Percentiles rank a stretch among this genome's conserved stretches.
phyloP scores from a whole-genome alignment of 2,113 vertebrate genomes.

The Dicrurus megarhynchus region DNA sequence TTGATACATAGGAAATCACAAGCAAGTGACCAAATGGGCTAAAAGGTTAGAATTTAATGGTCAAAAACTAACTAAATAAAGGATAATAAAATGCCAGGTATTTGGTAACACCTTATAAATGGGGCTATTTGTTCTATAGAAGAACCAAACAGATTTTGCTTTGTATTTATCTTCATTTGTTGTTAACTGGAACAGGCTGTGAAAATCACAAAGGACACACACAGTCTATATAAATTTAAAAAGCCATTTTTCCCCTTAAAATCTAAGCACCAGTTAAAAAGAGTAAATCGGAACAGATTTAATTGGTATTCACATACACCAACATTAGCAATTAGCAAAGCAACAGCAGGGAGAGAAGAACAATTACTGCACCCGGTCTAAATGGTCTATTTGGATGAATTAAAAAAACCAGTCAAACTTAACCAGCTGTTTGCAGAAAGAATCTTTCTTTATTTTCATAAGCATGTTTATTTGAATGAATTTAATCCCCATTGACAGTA shows the following conservation, averaged over 20 bases:
- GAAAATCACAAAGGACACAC: slow-evolving; percentile 63
- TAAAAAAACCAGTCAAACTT: neutral
- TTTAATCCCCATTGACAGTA: slow-evolving; percentile 58
- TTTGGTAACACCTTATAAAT: neutral
- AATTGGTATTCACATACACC: slow-evolving; percentile 43
- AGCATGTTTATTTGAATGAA: slow-evolving; percentile 57
- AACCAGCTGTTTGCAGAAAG: slow-evolving; percentile 20
- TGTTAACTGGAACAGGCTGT: slow-evolving; percentile 51
- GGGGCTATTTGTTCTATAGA: neutral
- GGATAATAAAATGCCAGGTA: neutral
- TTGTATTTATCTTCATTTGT: slow-evolving; percentile 70
- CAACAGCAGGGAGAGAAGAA: neutral
- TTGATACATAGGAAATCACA: neutral
- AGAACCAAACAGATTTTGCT: neutral
- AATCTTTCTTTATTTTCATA: slow-evolving; percentile 47
- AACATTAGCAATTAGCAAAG: slow-evolving; percentile 41
- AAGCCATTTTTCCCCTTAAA: slow-evolving; percentile 63
- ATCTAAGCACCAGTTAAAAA: slow-evolving; percentile 53
- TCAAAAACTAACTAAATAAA: slow-evolving; percentile 19
- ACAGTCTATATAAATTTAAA: slow-evolving; percentile 71
- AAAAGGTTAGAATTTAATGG: slow-evolving; percentile 18
- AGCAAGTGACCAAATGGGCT: slow-evolving; percentile 17
- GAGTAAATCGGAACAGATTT: slow-evolving; percentile 54
- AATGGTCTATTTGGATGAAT: neutral
- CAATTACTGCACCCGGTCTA: slow-evolving; percentile 1